phyloP scores from a whole-genome alignment of 1,140 invertebrate genomes.

The Nephila pilipes region DNA sequence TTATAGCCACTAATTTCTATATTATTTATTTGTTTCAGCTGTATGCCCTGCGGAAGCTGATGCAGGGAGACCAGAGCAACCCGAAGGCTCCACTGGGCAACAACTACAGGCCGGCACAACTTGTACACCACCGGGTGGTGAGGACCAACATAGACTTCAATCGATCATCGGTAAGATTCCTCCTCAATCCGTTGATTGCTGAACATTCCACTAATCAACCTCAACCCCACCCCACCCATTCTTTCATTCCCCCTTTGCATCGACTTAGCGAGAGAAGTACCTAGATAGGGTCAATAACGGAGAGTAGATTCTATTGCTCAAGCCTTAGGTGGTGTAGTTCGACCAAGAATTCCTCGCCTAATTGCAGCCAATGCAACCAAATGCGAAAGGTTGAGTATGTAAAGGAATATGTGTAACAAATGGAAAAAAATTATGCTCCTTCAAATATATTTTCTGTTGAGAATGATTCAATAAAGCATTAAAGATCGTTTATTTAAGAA shows the following conservation, averaged over 20 bases:
- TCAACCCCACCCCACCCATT: neutral
- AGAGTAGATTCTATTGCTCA: too few species aligned
- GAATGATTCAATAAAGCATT: too few species aligned
- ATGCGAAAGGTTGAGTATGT: too few species aligned
- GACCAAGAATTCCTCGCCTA: too few species aligned
- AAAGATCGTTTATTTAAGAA: too few species aligned
- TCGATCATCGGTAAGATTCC: slow-evolving; percentile 86
- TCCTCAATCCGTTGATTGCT: neutral
- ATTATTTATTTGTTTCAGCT: slow-evolving; percentile 84
- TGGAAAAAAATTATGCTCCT: too few species aligned
- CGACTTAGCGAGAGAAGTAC: neutral
- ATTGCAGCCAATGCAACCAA: too few species aligned
- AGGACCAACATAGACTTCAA: slow-evolving; percentile 97
- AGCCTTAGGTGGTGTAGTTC: too few species aligned
- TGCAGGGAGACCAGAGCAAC: slow-evolving; percentile 92
- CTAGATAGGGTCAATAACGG: too few species aligned
- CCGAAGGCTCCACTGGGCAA: slow-evolving; percentile 94
- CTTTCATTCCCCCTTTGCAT: neutral
- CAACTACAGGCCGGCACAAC: slow-evolving; percentile 94
- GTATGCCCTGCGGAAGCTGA: slow-evolving; percentile 89
- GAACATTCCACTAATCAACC: neutral
- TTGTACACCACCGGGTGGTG: slow-evolving; percentile 93
- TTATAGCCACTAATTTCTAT: too few species aligned
- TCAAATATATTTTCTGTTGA: too few species aligned
- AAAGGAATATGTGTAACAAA: too few species aligned